Percentiles rank a stretch among this genome's conserved stretches.
phyloP scores from a whole-genome alignment of 2,888 invertebrate genomes.

The Ophion ellenae region DNA sequence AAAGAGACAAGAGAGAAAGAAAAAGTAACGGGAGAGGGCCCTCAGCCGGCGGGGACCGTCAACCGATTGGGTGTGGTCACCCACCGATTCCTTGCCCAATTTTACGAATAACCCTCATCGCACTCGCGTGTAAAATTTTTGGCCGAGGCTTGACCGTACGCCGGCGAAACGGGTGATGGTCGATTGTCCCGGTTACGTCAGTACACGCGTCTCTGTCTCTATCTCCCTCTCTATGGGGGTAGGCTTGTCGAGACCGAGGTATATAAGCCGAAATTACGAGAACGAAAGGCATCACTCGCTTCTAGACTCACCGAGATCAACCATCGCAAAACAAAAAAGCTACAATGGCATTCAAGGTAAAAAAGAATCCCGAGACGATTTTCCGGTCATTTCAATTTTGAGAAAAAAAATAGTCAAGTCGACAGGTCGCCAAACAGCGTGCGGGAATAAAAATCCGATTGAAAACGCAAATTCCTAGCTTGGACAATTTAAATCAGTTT shows the following conservation, averaged over 20 bases:
- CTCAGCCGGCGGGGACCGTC: constrained; percentile 39
- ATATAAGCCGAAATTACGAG: constrained; percentile 66
- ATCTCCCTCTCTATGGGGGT: constrained; percentile 40
- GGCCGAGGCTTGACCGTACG: constrained; percentile 47
- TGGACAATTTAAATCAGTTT: not conserved
- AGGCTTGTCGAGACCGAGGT: constrained; percentile 42
- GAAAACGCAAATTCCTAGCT: not conserved
- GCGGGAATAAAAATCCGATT: not conserved
- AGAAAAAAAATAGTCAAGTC: not conserved
- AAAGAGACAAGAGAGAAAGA: constrained; percentile 6
- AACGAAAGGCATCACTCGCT: constrained; percentile 66
- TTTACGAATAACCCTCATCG: constrained; percentile 67
- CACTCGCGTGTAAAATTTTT: constrained; percentile 30
- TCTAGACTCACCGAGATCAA: constrained; percentile 64
- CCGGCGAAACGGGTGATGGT: constrained; percentile 53
- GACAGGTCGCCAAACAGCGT: not conserved
- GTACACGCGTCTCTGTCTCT: constrained; percentile 41
- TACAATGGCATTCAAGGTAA: constrained; percentile 69
- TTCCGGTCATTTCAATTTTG: constrained; percentile 71
- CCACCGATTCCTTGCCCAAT: constrained; percentile 78
- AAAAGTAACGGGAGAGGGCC: constrained; percentile 16
- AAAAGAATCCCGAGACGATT: not conserved
- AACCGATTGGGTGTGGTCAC: constrained; percentile 75
- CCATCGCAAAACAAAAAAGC: constrained; percentile 30
- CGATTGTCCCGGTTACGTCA: constrained; percentile 64